Percentiles rank a stretch among this genome's conserved stretches.
These are phyloP conservation scores for Trichoplusia ni DNA, from an alignment of 1,140 invertebrate species.

Conservation along the genomic window DNA sequence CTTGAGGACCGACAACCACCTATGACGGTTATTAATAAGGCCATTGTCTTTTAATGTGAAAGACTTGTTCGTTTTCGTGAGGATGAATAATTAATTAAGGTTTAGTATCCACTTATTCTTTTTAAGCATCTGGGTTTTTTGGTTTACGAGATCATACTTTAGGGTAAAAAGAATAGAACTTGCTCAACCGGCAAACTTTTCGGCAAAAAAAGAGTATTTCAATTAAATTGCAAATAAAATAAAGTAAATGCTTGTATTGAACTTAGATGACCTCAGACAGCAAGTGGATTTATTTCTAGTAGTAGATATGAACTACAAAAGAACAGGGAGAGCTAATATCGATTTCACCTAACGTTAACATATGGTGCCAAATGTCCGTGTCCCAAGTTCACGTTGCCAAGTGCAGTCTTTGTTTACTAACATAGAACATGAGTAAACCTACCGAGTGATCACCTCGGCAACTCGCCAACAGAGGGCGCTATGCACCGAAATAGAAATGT, in stretches of 20 bases:
- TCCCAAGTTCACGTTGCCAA: constrained; percentile 34
- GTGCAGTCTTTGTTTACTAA: constrained; percentile 70
- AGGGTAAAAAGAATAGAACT: too few species aligned
- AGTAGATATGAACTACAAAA: background rate
- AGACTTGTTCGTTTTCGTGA: too few species aligned
- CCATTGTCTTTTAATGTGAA: constrained; percentile 1
- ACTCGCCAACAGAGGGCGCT: constrained; percentile 77
- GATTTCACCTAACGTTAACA: background rate
- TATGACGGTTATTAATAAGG: constrained; percentile 1
- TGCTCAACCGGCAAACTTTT: too few species aligned
- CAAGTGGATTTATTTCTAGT: too few species aligned
- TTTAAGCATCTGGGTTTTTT: too few species aligned
- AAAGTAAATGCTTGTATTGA: too few species aligned
- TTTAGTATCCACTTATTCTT: too few species aligned
- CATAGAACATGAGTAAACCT: constrained; percentile 74
- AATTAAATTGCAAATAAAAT: too few species aligned
- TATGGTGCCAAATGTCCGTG: constrained; percentile 1
- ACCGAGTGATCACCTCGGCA: constrained; percentile 64
- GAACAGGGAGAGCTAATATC: background rate
- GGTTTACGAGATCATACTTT: too few species aligned
- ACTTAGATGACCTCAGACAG: too few species aligned
- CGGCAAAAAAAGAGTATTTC: too few species aligned
- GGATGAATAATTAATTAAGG: too few species aligned
- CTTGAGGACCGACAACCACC: constrained; percentile 23
- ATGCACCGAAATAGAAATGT: constrained; percentile 67